Base-by-base conservation (phyloP, 2,888 invertebrate species). In the Allygus modestus region DNA sequence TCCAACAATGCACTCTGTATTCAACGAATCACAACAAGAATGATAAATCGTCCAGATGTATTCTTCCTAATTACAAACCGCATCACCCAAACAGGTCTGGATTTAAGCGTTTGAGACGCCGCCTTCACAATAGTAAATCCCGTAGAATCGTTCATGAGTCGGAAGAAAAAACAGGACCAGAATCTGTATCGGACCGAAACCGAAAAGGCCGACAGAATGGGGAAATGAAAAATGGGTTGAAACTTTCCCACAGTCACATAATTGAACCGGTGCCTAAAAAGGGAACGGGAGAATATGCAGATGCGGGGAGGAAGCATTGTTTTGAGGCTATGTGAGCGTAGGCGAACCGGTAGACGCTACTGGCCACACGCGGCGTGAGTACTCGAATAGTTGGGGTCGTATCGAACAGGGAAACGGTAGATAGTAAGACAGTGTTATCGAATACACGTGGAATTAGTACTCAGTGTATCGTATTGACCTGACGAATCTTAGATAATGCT, bases 261-360 rank as follows among this genome's bases (percentile, higher is more conserved):
- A 69, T 69, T 69, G 69, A 69, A 37, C 69, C 69, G 69, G 9
- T 69, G 33, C 69, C 69, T 69, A 33, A 69, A 69, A 69, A 69
- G 69, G n/a, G 69, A 33, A 69, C 69, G 69, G 69, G 37, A 37
- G 28, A 33, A 17, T 69, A 69, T 69, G 69, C 31, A 69, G n/a
- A 69, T 69, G 69, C 26, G 69, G 69, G 37, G 69, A 61, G 23
- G 61, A 69, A 37, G 69, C 69, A 69, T 69, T 69, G 69, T 69
- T 69, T 69, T 69, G 69, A 31, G 69, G 33, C 37, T 69, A 33
- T 69, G 69, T 33, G 69, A 5, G 69, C 33, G 69, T 69, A 17
- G 69, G 69, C 31, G 69, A 37, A 69, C 69, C 69, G 69, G 69
- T 33, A 26, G 58, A 58, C 23, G 58, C 58, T 58, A 58, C 26